Base-by-base conservation (phyloP, 2,113 vertebrate species). In the Crocuta crocuta region DNA sequence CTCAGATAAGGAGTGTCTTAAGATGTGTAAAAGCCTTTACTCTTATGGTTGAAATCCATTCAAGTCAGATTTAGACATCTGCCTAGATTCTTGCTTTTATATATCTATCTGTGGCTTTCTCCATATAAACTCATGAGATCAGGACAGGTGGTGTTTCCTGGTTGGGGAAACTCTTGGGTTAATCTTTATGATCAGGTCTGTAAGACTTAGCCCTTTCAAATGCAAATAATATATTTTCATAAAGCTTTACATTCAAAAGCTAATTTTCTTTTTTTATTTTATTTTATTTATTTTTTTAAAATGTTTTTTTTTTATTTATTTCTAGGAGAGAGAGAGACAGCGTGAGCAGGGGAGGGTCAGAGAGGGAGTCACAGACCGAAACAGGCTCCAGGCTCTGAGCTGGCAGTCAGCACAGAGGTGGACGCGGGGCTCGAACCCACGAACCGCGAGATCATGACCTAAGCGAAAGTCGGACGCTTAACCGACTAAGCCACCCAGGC, bases 211-310 rank as follows among this genome's bases (percentile, higher is more conserved):
- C 1, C 70, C 10, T 63, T 61, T 55, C 33, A 63, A 97, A 45
- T 39, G 8, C 19, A 78, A 96, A 91, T 5, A 70, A 80, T 73
- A 85, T 74, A 55, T 82, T 79, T 92, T 83, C 73, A 45, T 33
- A 48, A 83, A 87, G 24, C 53, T 76, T 95, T 94, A 87, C 82
- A 87, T 45, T 81, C 7, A 81, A 79, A 96, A 92, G 5, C 1
- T 43, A 94, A 61, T 58, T 58, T 79, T 61, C 9, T 73, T 15
- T 80, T 48, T 73, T 28, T 28, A 3, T 39, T 39, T 39, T 39
- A 3, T 39, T 39, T 39, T 39, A 39, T 39, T 39, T 39, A 39
- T 39, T 39, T 39, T 39, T 39, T 39, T 39, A 39, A 39, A 39
- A 39, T 39, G 39, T 39, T 39, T 39, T 39, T 39, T 35, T 35